These are phyloP conservation scores for Harmothoe impar DNA, from an alignment of 2,888 invertebrate species.

Conservation along the genomic window DNA sequence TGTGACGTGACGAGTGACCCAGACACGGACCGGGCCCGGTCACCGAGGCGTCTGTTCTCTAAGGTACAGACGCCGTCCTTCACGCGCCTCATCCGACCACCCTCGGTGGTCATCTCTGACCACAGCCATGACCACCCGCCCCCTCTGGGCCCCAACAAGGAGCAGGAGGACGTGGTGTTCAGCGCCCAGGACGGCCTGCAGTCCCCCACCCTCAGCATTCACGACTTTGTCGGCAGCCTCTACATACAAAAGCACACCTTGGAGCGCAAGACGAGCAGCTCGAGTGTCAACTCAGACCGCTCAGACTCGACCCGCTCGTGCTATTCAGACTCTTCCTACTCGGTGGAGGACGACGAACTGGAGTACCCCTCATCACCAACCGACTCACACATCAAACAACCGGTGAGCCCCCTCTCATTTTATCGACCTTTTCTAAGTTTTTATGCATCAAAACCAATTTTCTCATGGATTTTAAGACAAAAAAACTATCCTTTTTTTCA, in stretches of 20 bases:
- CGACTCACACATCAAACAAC: not conserved
- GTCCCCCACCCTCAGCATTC: not conserved
- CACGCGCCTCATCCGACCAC: conserved; percentile 55
- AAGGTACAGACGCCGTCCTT: conserved; percentile 62
- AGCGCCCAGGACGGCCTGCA: not conserved
- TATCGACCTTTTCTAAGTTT: too few species aligned
- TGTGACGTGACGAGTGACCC: conserved; percentile 37
- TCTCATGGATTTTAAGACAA: too few species aligned
- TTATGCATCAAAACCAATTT: too few species aligned
- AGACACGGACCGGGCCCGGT: not conserved
- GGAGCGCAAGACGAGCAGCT: conserved; percentile 61
- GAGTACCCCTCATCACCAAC: not conserved
- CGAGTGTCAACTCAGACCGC: conserved; percentile 54
- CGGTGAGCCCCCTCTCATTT: too few species aligned
- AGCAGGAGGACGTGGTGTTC: not conserved
- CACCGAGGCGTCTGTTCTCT: conserved; percentile 43
- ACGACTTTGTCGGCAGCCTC: not conserved
- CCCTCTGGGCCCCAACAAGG: not conserved
- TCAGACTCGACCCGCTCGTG: conserved; percentile 38
- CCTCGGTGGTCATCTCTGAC: conserved; percentile 65
- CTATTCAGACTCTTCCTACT: conserved; percentile 62
- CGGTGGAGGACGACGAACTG: conserved; percentile 62
- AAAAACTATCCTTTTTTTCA: too few species aligned
- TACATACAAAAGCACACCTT: not conserved
- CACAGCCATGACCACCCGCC: conserved; percentile 51